Evolutionary conservation across 2,888 invertebrate genomes (phyloP), one percentile per base, ranked within the genome.

Genomic region (Deroplatys truncata): DNA sequence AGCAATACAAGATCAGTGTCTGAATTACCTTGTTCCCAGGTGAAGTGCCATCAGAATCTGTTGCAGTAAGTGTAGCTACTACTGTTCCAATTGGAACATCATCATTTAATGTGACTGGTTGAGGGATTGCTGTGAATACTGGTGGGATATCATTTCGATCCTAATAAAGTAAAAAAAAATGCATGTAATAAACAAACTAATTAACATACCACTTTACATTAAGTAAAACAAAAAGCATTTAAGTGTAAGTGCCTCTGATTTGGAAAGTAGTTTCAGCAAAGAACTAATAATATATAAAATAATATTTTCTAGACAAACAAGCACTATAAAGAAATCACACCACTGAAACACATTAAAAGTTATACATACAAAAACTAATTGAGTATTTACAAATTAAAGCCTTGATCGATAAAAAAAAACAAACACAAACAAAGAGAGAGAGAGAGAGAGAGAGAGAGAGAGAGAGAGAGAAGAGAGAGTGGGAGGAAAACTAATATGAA

Each of bases 131-230:
- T 0, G 97, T 97, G 93, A 98, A 98, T 88, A 98, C 96, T 10
- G 98, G 98, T 0, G 98, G 96, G 91, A 98, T 97, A 93, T 98
- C 98, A 93, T 98, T 98, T 91, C 97, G 96, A 93, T 98, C 98
- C 95, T 97, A 93, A 91, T 91, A 85, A 90, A 72, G n/a, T n/a
- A 5, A 20, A 72, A 72, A 56, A 56, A 16, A 16, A 13, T 90
- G 7, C 43, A 90, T 85, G 10, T 25, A 49, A 43, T 88, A 43
- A 13, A 43, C 43, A 43, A 13, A 13, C 1, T 43, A 7, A 1
- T 43, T 43, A 8, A 35, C 35, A 35, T 35, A 5, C 9, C 7
- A 5, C 9, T 5, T 3, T 1, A 5, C 35, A 86, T 2, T 1
- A 88, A 82, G 5, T 0, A 31, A 86, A 88, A 87, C 72, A 84